These are phyloP conservation scores for Onchidella celtica DNA, from an alignment of 2,888 invertebrate genomes.

Conservation along the genomic window DNA sequence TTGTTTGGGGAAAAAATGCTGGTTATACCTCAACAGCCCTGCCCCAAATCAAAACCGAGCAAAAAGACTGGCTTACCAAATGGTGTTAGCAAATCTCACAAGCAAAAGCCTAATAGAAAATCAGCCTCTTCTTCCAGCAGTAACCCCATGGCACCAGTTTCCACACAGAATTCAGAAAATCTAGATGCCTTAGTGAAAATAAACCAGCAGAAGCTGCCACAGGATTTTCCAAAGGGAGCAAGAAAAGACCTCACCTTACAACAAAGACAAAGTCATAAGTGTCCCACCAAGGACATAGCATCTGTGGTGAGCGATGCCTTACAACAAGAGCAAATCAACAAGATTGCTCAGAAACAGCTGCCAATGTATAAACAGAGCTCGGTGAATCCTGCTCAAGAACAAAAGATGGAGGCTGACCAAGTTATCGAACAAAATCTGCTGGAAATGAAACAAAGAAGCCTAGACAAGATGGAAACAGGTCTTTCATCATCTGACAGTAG, in stretches of 20 bases:
- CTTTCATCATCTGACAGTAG: constrained; percentile 1
- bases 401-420: constrained; percentile 11
- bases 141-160: not conserved
- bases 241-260: not conserved
- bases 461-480: not conserved
- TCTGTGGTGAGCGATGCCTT: not conserved
- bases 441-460: not conserved
- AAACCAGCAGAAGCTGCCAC: not conserved
- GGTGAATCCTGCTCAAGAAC: not conserved
- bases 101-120: not conserved
- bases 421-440: constrained; percentile 5
- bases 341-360: not conserved
- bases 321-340: not conserved
- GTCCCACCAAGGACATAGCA: not conserved
- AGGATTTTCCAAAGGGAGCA: not conserved
- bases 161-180: not conserved
- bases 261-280: not conserved
- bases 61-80: not conserved
- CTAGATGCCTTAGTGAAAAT: no score
- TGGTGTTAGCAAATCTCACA: not conserved
- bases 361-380: not conserved
- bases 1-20: not conserved
- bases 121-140: not conserved
- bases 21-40: not conserved
- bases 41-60: not conserved